phyloP scores from a whole-genome alignment of 2,113 vertebrate genomes.

The Colistium nudipinnis region DNA sequence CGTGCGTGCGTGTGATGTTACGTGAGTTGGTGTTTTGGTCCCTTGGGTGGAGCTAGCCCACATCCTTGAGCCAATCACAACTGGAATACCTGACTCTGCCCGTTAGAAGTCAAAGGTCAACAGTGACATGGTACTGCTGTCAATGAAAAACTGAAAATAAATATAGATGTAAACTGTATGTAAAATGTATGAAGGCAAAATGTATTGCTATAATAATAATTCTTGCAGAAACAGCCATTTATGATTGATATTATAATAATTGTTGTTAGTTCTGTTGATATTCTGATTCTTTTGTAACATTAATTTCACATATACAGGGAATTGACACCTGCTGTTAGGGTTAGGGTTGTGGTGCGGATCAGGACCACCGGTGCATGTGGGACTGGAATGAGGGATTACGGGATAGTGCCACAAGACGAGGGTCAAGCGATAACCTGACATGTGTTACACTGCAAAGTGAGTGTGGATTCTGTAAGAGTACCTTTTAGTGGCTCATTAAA shows the following conservation, averaged over 20 bases:
- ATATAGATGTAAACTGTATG: constrained; percentile 72
- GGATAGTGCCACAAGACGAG: constrained; percentile 33
- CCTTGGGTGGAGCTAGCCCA: constrained; percentile 41
- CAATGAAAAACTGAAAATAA: constrained; percentile 50
- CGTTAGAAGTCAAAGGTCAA: constrained; percentile 42
- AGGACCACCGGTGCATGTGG: constrained; percentile 45
- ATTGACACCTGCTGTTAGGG: constrained; percentile 68
- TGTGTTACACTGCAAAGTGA: constrained; percentile 68
- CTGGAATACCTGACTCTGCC: constrained; percentile 52
- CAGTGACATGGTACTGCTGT: constrained; percentile 61
- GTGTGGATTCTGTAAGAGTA: constrained; percentile 75
- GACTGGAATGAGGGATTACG: constrained; percentile 21
- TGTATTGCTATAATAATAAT: constrained; percentile 71
- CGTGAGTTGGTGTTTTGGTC: constrained; percentile 58
- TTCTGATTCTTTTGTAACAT: constrained; percentile 74
- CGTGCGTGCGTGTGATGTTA: constrained; percentile 48
- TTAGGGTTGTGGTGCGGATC: constrained; percentile 63
- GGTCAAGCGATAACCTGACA: constrained; percentile 57
- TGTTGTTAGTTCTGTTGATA: constrained; percentile 77
- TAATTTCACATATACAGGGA: constrained; percentile 67
- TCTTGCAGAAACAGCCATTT: constrained; percentile 63
- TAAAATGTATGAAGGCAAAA: constrained; percentile 70
- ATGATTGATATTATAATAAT: constrained; percentile 73
- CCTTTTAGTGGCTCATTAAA: constrained; percentile 77
- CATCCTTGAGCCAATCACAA: constrained; percentile 51